These are phyloP conservation scores for Eustalomyia histrio DNA, from an alignment of 2,888 invertebrate genomes.

Conservation along the genomic window DNA sequence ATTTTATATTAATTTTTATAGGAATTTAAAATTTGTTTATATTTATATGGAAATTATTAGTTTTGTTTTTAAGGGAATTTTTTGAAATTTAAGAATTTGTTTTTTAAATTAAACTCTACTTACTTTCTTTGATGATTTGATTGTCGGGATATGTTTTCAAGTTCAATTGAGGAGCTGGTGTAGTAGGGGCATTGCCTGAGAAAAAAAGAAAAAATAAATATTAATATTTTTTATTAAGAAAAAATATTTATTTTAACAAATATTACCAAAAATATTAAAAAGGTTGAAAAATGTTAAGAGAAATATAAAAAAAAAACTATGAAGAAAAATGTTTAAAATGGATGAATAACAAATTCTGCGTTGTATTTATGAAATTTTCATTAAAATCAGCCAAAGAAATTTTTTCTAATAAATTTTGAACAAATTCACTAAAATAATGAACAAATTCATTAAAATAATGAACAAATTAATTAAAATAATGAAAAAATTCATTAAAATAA, in stretches of 20 bases:
- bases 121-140: conserved; percentile 92
- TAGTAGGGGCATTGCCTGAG: conserved; percentile 59
- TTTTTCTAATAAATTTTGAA: no score
- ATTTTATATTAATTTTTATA: background rate
- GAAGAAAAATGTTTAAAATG: no score
- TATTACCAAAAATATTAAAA: background rate
- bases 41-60: background rate
- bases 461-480: no score
- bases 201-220: background rate
- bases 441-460: no score
- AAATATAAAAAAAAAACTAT: no score
- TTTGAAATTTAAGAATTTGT: background rate
- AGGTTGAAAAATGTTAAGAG: no score
- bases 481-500: no score
- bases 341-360: no score
- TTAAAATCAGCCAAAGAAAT: no score
- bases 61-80: conserved; percentile 4
- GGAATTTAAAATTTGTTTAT: background rate
- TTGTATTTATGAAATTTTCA: no score
- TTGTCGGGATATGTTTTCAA: conserved; percentile 88
- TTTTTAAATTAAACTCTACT: conserved; percentile 79
- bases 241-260: background rate
- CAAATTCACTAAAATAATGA: no score
- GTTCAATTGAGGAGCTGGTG: conserved; percentile 80
- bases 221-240: no score